Percentiles rank a stretch among this genome's conserved stretches.
Evolutionary conservation across 2,888 invertebrate species (phyloP).

Genomic region (Cheilosia scutellata): DNA sequence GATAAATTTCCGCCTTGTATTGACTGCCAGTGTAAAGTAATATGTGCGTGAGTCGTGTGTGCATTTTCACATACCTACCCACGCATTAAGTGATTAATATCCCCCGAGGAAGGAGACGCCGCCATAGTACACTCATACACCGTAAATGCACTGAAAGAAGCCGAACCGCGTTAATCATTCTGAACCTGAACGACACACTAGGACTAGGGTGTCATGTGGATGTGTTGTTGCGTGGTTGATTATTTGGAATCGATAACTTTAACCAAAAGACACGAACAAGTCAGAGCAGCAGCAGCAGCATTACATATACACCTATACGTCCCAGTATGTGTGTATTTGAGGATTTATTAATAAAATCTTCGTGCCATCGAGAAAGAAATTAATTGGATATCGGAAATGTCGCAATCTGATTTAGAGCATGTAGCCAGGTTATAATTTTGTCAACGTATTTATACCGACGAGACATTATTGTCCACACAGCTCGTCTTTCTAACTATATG

Average conservation of each 20-base stretch:
- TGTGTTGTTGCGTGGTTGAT: slow-evolving; percentile 65
- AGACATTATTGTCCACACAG: slow-evolving; percentile 34
- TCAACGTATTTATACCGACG: slow-evolving; percentile 24
- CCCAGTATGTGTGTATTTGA: slow-evolving; percentile 9
- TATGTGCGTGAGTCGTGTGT: slow-evolving; percentile 45
- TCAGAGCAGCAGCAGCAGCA: slow-evolving; percentile 8
- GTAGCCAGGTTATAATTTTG: slow-evolving; percentile 63
- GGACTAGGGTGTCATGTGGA: slow-evolving; percentile 42
- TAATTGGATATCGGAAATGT: slow-evolving; percentile 66
- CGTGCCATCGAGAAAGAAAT: slow-evolving; percentile 35
- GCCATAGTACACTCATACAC: not conserved
- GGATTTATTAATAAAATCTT: slow-evolving; percentile 65
- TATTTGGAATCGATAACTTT: slow-evolving; percentile 61
- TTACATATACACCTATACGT: not conserved
- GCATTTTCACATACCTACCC: slow-evolving; percentile 52
- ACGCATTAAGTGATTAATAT: slow-evolving; percentile 70
- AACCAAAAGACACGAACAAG: slow-evolving; percentile 15
- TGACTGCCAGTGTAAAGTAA: slow-evolving; percentile 20
- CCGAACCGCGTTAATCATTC: slow-evolving; percentile 63
- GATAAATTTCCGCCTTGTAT: slow-evolving; percentile 63
- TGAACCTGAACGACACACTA: slow-evolving; percentile 43
- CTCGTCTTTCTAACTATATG: slow-evolving; percentile 7
- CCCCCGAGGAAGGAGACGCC: slow-evolving; percentile 25
- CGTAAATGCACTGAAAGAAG: slow-evolving; percentile 51
- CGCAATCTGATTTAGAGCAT: slow-evolving; percentile 69